Percentiles rank a stretch among this genome's conserved stretches.
Evolutionary conservation across 92 coral and sea anemone species (phyloP).

Genomic region (Paramuricea clavata): DNA sequence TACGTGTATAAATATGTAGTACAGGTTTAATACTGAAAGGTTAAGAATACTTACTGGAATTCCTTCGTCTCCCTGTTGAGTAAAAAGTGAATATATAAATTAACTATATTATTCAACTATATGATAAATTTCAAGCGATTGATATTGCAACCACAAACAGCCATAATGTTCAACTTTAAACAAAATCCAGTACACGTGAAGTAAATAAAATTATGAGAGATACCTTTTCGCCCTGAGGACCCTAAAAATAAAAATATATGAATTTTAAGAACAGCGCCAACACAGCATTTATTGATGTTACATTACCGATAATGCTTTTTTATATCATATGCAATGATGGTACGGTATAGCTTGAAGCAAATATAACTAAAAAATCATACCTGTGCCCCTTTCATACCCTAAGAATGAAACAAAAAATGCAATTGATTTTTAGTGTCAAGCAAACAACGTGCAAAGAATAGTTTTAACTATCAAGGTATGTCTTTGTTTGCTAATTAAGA

Average conservation of each 20-base stretch:
- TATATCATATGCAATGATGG: background rate
- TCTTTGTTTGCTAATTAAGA: background rate
- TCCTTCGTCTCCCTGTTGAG: background rate
- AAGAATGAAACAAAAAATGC: background rate
- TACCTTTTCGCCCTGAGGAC: constrained; percentile 41
- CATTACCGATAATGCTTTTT: background rate
- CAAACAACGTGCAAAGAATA: background rate
- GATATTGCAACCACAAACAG: too few relatives aligned
- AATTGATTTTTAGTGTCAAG: background rate
- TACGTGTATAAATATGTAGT: too few relatives aligned
- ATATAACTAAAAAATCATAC: background rate
- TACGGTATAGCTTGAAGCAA: background rate
- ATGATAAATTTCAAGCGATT: too few relatives aligned
- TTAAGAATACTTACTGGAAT: background rate
- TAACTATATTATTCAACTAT: background rate
- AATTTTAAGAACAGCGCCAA: background rate
- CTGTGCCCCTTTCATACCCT: constrained; percentile 28
- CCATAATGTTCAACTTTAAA: too few relatives aligned
- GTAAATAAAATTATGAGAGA: background rate
- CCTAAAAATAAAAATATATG: constrained; percentile 7
- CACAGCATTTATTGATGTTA: background rate
- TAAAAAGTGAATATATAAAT: background rate
- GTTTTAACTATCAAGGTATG: too few relatives aligned
- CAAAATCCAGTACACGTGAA: background rate
- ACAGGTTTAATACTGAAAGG: background rate